Base-by-base conservation (phyloP, 2,113 vertebrate species). In the Bufo gargarizans region DNA sequence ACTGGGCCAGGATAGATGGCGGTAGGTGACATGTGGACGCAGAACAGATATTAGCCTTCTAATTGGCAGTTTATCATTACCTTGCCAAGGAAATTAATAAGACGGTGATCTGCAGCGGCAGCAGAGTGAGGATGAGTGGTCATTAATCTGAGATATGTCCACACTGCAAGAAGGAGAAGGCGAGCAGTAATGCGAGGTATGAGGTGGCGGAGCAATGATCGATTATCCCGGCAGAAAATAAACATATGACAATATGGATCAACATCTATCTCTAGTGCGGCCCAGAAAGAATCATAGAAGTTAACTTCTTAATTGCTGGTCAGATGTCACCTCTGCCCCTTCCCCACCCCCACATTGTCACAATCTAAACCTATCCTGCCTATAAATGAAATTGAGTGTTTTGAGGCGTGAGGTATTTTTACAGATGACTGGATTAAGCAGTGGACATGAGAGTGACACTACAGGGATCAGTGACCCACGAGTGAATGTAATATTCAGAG, bases 51-150 rank as follows among this genome's bases (percentile, higher is more conserved):
- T 85, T 85, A 85, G 55, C 53, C 22, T 74, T 58, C 69, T 85
- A 85, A 85, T 85, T 85, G 83, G 69, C 83, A 85, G 83, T 85
- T 85, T 76, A 85, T 85, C 83, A 85, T 72, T 72, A 85, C 67
- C 4, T 69, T 74, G 65, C 83, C 55, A 47, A 43, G 43, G 55
- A 85, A 85, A 85, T 85, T 85, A 85, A 85, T 74, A 85, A 58
- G 33, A 17, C 17, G 7, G 53, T 76, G 67, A 85, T 85, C 67
- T 85, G 83, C 83, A 85, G 83, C 50, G 50, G 83, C 69, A 74
- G 83, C 83, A 85, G 14, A 85, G 72, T 58, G 7, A 33, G 83
- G 63, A 83, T n/a, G 81, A 69, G 53, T 14, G 81, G 61, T 20
- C 83, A 85, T 85, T 53, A 85, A 85, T 85, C 83, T 85, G 69